phyloP scores from a whole-genome alignment of 2,113 vertebrate genomes.

The Nothobranchius furzeri region DNA sequence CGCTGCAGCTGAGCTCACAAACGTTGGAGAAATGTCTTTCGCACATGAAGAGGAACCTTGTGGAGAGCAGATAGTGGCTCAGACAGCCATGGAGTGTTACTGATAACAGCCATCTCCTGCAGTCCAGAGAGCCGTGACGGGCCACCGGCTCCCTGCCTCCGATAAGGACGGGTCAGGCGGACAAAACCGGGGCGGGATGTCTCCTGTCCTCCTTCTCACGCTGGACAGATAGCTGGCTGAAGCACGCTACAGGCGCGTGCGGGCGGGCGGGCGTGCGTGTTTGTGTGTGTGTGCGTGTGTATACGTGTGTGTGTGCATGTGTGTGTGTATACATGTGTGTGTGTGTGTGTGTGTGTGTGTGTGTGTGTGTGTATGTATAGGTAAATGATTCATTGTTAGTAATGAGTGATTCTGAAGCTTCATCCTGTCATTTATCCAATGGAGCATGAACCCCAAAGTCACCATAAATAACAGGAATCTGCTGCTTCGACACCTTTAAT shows the following conservation, averaged over 20 bases:
- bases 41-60: slow-evolving; percentile 60
- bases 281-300: background rate
- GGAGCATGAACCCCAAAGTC: too few species aligned
- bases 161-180: slow-evolving; percentile 57
- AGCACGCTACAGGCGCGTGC: slow-evolving; percentile 2
- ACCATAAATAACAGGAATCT: too few species aligned
- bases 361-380: too few species aligned
- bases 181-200: slow-evolving; percentile 13
- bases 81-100: slow-evolving; percentile 54
- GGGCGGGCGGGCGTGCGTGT: background rate
- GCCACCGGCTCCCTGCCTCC: slow-evolving; percentile 38
- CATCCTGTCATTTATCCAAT: too few species aligned
- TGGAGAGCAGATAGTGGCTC: slow-evolving; percentile 57
- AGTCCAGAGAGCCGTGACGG: slow-evolving; percentile 65
- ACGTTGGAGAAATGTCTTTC: slow-evolving; percentile 36
- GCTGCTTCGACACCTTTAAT: too few species aligned
- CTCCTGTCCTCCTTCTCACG: slow-evolving; percentile 18
- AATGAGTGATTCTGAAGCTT: too few species aligned
- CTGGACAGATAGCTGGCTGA: slow-evolving; percentile 37
- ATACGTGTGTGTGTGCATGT: background rate
- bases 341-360: too few species aligned
- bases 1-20: slow-evolving; percentile 18
- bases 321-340: background rate
- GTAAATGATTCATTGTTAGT: too few species aligned
- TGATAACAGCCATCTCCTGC: slow-evolving; percentile 70